Evolutionary conservation across 2,797 vertebrate species (phyloP).

Genomic region (Pitangus sulphuratus): DNA sequence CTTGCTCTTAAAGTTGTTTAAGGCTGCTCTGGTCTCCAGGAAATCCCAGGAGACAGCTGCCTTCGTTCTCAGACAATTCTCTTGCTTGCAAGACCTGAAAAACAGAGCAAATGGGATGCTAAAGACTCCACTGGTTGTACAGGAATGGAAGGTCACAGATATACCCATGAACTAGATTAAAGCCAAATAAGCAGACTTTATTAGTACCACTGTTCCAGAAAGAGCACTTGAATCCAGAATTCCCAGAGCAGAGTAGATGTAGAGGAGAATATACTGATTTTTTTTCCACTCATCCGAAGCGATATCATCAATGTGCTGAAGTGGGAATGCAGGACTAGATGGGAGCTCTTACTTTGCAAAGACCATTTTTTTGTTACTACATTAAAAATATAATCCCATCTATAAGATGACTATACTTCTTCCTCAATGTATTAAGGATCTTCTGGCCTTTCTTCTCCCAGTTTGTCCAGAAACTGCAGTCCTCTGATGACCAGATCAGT

Average conservation of each 20-base stretch:
- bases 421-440: neutral
- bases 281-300: neutral
- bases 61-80: neutral
- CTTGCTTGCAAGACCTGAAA: neutral
- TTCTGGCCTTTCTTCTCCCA: neutral
- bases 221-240: neutral
- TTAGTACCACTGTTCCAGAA: neutral
- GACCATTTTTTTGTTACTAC: neutral
- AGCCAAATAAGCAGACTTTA: neutral
- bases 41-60: fast-evolving
- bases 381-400: fast-evolving
- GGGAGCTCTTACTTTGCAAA: neutral
- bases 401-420: neutral
- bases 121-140: neutral
- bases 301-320: neutral
- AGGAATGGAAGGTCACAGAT: neutral
- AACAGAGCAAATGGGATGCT: neutral
- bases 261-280: neutral
- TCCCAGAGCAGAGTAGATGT: neutral
- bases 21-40: neutral
- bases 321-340: neutral
- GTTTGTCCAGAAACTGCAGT: neutral
- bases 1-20: neutral
- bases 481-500: neutral
- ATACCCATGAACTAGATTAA: neutral